phyloP scores from a whole-genome alignment of 2,888 invertebrate genomes.

The Coelogynopora nodosa region DNA sequence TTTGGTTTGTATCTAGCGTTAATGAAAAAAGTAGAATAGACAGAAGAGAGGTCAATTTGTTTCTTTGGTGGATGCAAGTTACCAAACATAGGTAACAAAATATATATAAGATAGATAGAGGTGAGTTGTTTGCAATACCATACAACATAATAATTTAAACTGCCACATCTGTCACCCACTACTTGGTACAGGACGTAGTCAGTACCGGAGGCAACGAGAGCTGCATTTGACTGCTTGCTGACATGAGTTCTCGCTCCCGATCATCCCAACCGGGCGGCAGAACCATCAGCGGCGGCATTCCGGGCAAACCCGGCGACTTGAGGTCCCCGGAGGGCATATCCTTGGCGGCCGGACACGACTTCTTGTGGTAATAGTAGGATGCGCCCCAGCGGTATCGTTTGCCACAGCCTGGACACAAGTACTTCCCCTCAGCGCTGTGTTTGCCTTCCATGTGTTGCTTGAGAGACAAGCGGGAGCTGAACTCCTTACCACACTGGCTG shows the following conservation, averaged over 20 bases:
- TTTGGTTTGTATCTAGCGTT: neutral
- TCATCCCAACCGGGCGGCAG: neutral
- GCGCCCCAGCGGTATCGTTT: slow-evolving; percentile 46
- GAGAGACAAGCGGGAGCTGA: slow-evolving; percentile 39
- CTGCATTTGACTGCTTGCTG: neutral
- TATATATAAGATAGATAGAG: too few relatives aligned
- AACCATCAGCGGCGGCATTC: neutral
- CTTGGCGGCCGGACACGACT: slow-evolving; percentile 1
- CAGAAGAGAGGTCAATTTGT: neutral
- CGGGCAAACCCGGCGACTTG: neutral
- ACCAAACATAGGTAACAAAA: neutral
- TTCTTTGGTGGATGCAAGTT: neutral
- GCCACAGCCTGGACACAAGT: slow-evolving; percentile 41
- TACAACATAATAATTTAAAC: too few relatives aligned
- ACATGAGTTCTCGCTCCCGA: neutral
- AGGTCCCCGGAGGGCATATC: neutral
- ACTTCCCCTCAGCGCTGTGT: slow-evolving; percentile 43
- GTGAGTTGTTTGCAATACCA: too few relatives aligned
- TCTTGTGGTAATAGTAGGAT: slow-evolving; percentile 45
- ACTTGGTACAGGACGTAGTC: neutral
- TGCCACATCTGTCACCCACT: too few relatives aligned
- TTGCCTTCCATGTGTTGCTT: slow-evolving; percentile 46
- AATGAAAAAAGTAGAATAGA: neutral
- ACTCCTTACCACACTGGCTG: slow-evolving; percentile 34
- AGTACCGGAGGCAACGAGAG: neutral